Evolutionary conservation across 2,113 vertebrate species (phyloP), one percentile per base, ranked within the genome.

Genomic region (Callipepla squamata): DNA sequence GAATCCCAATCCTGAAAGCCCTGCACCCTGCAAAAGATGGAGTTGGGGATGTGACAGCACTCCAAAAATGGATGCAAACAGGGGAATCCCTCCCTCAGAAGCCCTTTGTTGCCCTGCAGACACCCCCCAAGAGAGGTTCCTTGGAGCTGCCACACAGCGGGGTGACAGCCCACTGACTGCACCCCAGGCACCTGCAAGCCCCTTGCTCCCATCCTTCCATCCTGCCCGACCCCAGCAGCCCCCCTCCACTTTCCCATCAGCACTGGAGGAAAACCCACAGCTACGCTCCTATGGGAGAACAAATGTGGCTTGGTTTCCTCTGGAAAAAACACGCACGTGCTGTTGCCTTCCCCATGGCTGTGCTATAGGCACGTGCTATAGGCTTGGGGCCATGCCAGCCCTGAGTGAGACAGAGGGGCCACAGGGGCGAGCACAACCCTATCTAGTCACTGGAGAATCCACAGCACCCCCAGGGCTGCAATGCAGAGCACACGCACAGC

Each of bases 301-400:
- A 76, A 85, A 85, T 92, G 85, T 61, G 79, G 72, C 82, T 68
- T 15, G 3, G 36, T 69, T 96, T 96, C 94, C 95, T 95, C 58
- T 66, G 95, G 95, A 96, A 96, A 96, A 96, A 96, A 94, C 92
- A 95, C 4, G 15, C 42, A 30, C 1, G 67, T 13, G 74, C 53
- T 94, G 67, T 68, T 5, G 19, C 87, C 45, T 22, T 55, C 92
- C 94, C 89, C 85, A 47, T 75, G 14, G 42, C 70, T 78, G 58
- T 81, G 6, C 92, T 89, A 91, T 80, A 91, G 92, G 90, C 80
- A 17, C 10, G 4, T 34, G 93, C 65, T 53, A 53, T 16, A 53
- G 51, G 26, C 93, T 13, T 67, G 93, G 66, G 61, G 45, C 28
- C 6, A 0, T 0, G 20, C 61, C 89, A 66, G 63, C n/a, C 19